Conservation (phyloP, 2,113 vertebrate species). For the Hiodon tergisus region DNA sequence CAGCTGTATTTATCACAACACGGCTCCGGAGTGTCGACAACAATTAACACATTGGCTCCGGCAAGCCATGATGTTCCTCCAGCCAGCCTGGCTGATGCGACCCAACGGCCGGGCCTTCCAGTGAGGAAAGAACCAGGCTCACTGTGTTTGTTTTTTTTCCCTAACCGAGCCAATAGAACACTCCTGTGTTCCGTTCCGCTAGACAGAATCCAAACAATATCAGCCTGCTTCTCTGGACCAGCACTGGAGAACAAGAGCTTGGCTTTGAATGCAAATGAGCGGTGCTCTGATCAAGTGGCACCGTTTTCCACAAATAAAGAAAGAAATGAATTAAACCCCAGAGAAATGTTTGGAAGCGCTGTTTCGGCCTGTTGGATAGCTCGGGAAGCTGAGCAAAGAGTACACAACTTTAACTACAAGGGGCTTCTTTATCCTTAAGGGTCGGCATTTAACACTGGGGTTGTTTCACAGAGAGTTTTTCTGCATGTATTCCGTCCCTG, state of each 20-base stretch:
- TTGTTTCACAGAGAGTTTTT: no score
- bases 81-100: background rate
- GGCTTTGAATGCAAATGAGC: conserved; percentile 50
- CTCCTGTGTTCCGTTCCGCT: conserved; percentile 27
- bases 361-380: no score
- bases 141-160: background rate
- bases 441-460: no score
- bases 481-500: no score
- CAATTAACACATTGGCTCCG: background rate
- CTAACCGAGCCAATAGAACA: conserved; percentile 9
- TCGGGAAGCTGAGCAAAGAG: no score
- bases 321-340: no score
- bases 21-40: background rate
- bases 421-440: no score
- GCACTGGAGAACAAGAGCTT: conserved; percentile 17
- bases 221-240: conserved; percentile 24
- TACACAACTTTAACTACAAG: no score
- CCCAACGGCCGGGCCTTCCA: background rate
- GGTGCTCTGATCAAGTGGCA: conserved; percentile 20
- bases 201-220: conserved; percentile 40
- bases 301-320: no score
- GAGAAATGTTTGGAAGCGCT: no score
- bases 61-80: background rate
- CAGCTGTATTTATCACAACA: conserved; percentile 3
- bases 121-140: background rate